Evolutionary conservation across 2,797 vertebrate species (phyloP).

Genomic region (Acomys russatus): DNA sequence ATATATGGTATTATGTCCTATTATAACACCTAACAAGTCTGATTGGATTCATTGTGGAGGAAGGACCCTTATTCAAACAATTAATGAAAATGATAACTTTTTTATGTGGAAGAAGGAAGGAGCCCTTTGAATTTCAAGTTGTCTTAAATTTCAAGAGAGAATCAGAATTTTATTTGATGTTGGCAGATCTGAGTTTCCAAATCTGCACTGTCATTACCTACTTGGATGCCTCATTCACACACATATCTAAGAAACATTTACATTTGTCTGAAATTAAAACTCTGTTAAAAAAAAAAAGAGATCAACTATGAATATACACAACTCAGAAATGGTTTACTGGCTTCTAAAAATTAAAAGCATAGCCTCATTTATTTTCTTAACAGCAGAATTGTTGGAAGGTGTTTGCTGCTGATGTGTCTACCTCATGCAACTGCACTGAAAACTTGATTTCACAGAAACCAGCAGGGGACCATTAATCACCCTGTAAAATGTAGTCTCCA

Average conservation of each 20-base stretch:
- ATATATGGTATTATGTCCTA: conserved; percentile 19
- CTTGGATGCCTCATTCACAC: background rate
- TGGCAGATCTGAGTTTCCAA: conserved; percentile 52
- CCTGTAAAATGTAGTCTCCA: background rate
- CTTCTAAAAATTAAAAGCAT: conserved; percentile 25
- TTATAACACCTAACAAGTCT: conserved; percentile 11
- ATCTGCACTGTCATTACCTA: background rate
- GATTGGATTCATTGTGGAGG: conserved; percentile 28
- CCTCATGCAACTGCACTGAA: background rate
- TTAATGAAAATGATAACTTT: conserved; percentile 54
- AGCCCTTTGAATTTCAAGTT: background rate
- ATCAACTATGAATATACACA: background rate
- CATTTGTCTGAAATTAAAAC: background rate
- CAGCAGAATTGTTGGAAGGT: background rate
- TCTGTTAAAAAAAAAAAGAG: conserved; percentile 31
- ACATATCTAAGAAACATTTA: background rate
- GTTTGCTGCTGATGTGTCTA: background rate
- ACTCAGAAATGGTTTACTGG: background rate
- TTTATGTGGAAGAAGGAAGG: conserved; percentile 19
- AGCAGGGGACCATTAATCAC: background rate
- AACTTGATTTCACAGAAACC: conserved; percentile 5
- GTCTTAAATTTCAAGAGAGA: conserved; percentile 49
- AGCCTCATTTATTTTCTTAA: background rate
- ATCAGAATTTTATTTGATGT: conserved; percentile 47
- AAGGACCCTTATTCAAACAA: conserved; percentile 25